Evolutionary conservation across 2,888 invertebrate species (phyloP), one percentile per base, ranked within the genome.

Genomic region (Antitype chi): DNA sequence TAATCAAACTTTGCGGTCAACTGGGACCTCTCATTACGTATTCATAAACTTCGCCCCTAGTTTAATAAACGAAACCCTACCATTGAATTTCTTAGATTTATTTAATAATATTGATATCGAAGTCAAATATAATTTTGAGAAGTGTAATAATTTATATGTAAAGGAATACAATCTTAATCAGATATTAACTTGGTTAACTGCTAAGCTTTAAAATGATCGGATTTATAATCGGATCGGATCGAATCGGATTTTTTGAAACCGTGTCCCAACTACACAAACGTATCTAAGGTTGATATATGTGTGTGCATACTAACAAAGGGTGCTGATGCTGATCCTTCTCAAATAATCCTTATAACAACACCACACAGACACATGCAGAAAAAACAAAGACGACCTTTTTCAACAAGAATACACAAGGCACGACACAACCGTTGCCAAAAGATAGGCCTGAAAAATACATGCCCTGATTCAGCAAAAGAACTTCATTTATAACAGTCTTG

Each of bases 1-100:
- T 32, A 64, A 85, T 83, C 69, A 76, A 83, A 83, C 53, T 86
- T 78, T 67, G 47, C 57, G 76, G 85, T 76, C 81, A 76, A 66
- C 20, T 17, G 66, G 28, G 64, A 69, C 64, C 59, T 59, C 49
- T 74, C 49, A 70, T 79, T 74, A 82, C 25, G 52, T 75, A 85
- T 87, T 87, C 78, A 85, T 78, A 79, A 79, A 57, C 63, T 69
- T 62, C 43, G 52, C n/a, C 68, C 57, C n/a, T 47, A 72, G 62
- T 73, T 84, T 71, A 68, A 57, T 71, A 80, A 78, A 73, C 60
- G 32, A 63, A 78, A 72, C 66, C 55, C 60, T 20, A 23, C 38
- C 60, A 78, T 68, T 60, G 20, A 68, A 74, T 77, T 67, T 73
- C n/a, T 74, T 53, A 20, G 20, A 85, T 74, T 5, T 66, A 60